Evolutionary conservation across 2,888 invertebrate genomes (phyloP).

Genomic region (Metopia argyrocephala): DNA sequence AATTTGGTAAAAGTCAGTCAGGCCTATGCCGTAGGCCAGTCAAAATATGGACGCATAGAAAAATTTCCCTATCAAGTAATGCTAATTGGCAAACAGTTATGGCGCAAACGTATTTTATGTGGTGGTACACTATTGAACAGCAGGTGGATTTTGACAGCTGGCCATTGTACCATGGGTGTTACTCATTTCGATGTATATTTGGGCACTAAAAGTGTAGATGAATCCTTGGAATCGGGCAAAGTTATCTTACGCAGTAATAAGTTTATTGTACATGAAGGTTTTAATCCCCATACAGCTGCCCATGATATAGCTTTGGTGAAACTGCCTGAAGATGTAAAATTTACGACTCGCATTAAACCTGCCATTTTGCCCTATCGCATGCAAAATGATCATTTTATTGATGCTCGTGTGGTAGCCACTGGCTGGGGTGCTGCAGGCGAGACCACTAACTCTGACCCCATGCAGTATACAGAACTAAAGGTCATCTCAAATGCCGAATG

Average conservation of each 20-base stretch:
- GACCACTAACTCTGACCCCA: constrained; percentile 71
- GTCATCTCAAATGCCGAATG: constrained; percentile 76
- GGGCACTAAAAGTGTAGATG: constrained; percentile 74
- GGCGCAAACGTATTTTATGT: constrained; percentile 75
- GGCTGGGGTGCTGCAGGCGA: constrained; percentile 76
- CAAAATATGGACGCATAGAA: constrained; percentile 74
- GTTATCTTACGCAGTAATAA: constrained; percentile 72
- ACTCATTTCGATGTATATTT: constrained; percentile 76
- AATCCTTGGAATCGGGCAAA: constrained; percentile 71
- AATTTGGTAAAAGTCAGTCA: constrained; percentile 46
- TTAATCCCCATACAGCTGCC: constrained; percentile 73
- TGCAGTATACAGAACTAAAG: constrained; percentile 76
- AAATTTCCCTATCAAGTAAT: constrained; percentile 78
- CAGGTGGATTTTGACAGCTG: constrained; percentile 77
- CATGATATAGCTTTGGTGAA: constrained; percentile 77
- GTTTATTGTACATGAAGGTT: constrained; percentile 75
- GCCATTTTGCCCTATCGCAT: constrained; percentile 70
- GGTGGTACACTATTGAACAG: constrained; percentile 76
- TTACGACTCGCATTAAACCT: constrained; percentile 73
- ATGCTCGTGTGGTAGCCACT: constrained; percentile 74
- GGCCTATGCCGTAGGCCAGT: constrained; percentile 74
- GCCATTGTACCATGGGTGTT: constrained; percentile 76
- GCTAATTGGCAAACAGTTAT: constrained; percentile 76
- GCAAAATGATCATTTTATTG: constrained; percentile 69
- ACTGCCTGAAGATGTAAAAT: constrained; percentile 71